Percentiles rank a stretch among this genome's conserved stretches.
Conservation (phyloP, 2,888 invertebrate species). For the Lymantria monacha region DNA sequence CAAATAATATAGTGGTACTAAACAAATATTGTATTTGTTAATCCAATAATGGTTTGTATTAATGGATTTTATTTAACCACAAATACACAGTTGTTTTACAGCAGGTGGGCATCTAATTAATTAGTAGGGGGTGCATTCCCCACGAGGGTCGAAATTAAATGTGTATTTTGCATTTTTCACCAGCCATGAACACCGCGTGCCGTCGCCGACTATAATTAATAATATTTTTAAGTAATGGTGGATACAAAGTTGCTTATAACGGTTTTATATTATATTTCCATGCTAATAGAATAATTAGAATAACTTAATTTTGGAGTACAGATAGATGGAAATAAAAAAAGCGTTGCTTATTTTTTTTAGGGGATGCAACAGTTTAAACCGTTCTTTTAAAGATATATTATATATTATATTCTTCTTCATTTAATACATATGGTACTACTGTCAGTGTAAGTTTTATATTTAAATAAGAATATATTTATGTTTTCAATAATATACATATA, state of each 20-base stretch:
- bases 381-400: no score
- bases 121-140: slow-evolving; percentile 60
- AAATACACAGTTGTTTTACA: slow-evolving; percentile 44
- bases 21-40: slow-evolving; percentile 12
- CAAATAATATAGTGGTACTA: neutral
- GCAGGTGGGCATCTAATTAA: slow-evolving; percentile 76
- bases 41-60: slow-evolving; percentile 25
- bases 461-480: no score
- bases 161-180: slow-evolving; percentile 72
- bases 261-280: slow-evolving; percentile 17
- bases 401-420: no score
- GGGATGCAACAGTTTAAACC: no score
- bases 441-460: no score
- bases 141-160: slow-evolving; percentile 70
- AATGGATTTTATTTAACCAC: slow-evolving; percentile 40
- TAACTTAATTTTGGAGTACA: no score
- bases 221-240: slow-evolving; percentile 46
- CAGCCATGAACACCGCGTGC: slow-evolving; percentile 53
- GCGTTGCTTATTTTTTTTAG: no score
- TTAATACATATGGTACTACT: no score
- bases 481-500: no score
- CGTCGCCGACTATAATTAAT: slow-evolving; percentile 61
- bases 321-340: no score
- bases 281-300: slow-evolving; percentile 4
- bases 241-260: slow-evolving; percentile 12